Evolutionary conservation across 2,113 vertebrate genomes (phyloP), one percentile per base, ranked within the genome.

Genomic region (Dermatemys mawii): DNA sequence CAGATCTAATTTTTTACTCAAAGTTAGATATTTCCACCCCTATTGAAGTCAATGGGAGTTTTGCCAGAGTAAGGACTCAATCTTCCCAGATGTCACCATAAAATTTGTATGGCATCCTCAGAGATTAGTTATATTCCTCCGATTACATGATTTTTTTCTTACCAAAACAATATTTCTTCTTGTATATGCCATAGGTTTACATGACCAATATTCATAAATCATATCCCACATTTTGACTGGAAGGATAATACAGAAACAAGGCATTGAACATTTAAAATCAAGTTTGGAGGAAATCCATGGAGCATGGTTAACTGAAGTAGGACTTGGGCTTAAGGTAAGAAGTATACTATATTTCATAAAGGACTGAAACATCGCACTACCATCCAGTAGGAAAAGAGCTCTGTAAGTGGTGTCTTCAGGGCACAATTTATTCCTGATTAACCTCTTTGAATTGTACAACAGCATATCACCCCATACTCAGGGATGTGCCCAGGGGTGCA

Each of bases 31-130:
- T 67, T 73, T 89, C 26, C 22, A n/a, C 5, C 84, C 49, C 11
- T 5, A 8, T 1, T 41, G 32, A 1, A 11, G 55, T 4, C 46
- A 81, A 27, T 46, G 88, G 48, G 35, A 86, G 13, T n/a, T 84
- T 38, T 60, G 70, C 89, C 60, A 81, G 24, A 70, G 38, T 22
- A 93, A 81, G 63, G 83, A 93, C 26, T 48, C 8, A 19, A 2
- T 9, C 51, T 80, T 89, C 79, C 51, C 19, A 79, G 79, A 49
- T 6, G 14, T 5, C 86, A 46, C 29, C 49, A 54, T 49, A 16
- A 41, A 53, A 73, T 46, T n/a, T 91, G 93, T 86, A 87, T 41
- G 54, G 78, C 44, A 90, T 27, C 78, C 81, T 79, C 8, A 32
- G 81, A 0, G 5, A 11, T 89, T 32, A 73, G 53, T 86, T 76